A percentile compares a stretch with the other conserved stretches of the same genome.
Evolutionary conservation across 2,113 vertebrate species (phyloP).

Genomic region (Ploceus nigricollis): DNA sequence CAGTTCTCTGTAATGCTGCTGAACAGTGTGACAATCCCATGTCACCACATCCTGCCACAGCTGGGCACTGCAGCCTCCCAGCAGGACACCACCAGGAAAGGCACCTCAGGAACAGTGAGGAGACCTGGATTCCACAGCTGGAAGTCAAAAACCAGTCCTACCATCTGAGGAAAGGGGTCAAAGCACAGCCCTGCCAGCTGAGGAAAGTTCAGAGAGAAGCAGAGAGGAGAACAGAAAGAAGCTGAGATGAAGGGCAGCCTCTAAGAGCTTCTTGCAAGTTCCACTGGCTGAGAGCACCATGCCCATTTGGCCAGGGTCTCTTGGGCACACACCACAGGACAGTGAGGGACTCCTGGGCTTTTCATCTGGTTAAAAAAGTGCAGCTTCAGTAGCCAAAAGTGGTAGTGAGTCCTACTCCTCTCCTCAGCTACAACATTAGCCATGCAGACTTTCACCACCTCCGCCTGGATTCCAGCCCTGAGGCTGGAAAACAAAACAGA

Average conservation of each 20-base stretch:
- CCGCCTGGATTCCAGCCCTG: not conserved
- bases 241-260: not conserved
- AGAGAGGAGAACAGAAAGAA: not conserved
- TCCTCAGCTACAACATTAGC: not conserved
- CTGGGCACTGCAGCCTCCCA: not conserved
- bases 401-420: not conserved
- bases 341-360: not conserved
- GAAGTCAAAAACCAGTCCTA: not conserved
- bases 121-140: not conserved
- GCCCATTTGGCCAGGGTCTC: no score
- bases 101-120: accelerated
- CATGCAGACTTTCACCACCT: not conserved
- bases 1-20: not conserved
- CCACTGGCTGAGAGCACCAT: not conserved
- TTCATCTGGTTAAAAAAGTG: not conserved
- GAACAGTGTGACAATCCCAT: not conserved
- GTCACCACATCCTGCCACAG: not conserved
- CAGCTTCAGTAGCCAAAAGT: not conserved
- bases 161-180: not conserved
- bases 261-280: not conserved
- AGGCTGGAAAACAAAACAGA: not conserved
- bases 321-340: not conserved
- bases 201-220: not conserved
- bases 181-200: not conserved
- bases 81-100: not conserved